Evolutionary conservation across 2,797 vertebrate genomes (phyloP), one percentile per base, ranked within the genome.

Genomic region (Eremophila alpestris): DNA sequence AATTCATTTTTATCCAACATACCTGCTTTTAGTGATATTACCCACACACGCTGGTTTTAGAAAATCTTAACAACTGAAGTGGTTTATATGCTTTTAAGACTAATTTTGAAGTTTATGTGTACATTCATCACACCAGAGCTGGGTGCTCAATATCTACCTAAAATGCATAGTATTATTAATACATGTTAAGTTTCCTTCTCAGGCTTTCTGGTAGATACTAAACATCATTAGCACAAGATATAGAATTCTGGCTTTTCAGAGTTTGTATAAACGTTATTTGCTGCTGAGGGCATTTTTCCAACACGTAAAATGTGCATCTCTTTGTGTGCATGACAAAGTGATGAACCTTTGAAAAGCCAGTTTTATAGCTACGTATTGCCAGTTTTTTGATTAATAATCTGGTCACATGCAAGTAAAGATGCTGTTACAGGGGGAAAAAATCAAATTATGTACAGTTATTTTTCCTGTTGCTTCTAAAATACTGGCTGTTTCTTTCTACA

Each of bases 11-110:
- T 98, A 98, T 97, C 98, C 98, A 97, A 97, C 98, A 96, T 98
- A 98, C 97, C 97, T 98, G 98, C 98, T 98, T 98, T 98, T 98
- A 98, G 98, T 98, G 98, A 98, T 97, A 96, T 96, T 98, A 97
- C 96, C 96, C 98, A 98, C 95, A 98, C 97, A 97, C 78, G 91
- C 95, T 93, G 93, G 96, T 97, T 96, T 97, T 96, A 96, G 95
- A 97, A 97, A 98, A 98, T 97, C 97, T 98, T 97, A 98, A 98
- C 98, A 98, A 97, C 94, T 97, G 96, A 97, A 98, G 98, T 97
- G 97, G 97, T 98, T 98, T 98, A 98, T 97, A 97, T 97, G 98
- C 98, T 98, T 98, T 98, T 98, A 98, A 98, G 98, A 98, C 97
- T 97, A 97, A 98, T 97, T 97, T 97, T 97, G 96, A 98, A 97